Percentiles rank a stretch among this genome's conserved stretches.
These are phyloP conservation scores for Aplidium turbinatum DNA, from an alignment of 23 tunicate species.

Conservation along the genomic window DNA sequence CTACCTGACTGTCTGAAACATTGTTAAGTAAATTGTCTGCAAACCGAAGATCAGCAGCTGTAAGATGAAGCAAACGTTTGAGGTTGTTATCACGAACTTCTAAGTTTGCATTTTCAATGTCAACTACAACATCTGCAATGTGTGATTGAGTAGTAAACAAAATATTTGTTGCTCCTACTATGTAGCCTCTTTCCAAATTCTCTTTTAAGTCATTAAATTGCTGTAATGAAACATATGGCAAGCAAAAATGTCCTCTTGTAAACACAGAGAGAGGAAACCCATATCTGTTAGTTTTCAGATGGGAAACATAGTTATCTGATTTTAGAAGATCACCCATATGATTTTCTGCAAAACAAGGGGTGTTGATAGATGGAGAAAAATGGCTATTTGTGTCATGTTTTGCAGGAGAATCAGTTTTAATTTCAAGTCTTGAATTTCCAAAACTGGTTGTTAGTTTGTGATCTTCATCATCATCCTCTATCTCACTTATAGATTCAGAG, in stretches of 20 bases:
- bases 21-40: slow-evolving; percentile 66
- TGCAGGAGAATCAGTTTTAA: slow-evolving; percentile 76
- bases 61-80: slow-evolving; percentile 46
- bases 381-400: slow-evolving; percentile 8
- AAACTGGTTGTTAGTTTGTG: slow-evolving; percentile 34
- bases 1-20: slow-evolving; percentile 23
- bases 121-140: slow-evolving; percentile 73
- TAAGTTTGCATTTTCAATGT: slow-evolving; percentile 41
- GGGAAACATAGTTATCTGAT: slow-evolving; percentile 12
- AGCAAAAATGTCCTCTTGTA: slow-evolving; percentile 62
- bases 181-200: slow-evolving; percentile 54
- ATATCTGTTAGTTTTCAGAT: slow-evolving; percentile 31
- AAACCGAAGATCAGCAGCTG: slow-evolving; percentile 86
- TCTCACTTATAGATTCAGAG: slow-evolving; percentile 7
- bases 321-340: background rate
- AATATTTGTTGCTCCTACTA: slow-evolving; percentile 78
- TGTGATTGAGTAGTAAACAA: slow-evolving; percentile 60
- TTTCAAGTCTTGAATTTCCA: slow-evolving; percentile 69
- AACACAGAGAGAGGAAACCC: slow-evolving; percentile 79
- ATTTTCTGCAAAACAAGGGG: background rate
- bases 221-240: slow-evolving; percentile 78
- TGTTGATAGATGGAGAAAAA: background rate
- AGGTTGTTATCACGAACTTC: slow-evolving; percentile 40
- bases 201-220: slow-evolving; percentile 51
- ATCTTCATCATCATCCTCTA: slow-evolving; percentile 68